Evolutionary conservation across 2,797 vertebrate species (phyloP).

Genomic region (Scyliorhinus canicula): DNA sequence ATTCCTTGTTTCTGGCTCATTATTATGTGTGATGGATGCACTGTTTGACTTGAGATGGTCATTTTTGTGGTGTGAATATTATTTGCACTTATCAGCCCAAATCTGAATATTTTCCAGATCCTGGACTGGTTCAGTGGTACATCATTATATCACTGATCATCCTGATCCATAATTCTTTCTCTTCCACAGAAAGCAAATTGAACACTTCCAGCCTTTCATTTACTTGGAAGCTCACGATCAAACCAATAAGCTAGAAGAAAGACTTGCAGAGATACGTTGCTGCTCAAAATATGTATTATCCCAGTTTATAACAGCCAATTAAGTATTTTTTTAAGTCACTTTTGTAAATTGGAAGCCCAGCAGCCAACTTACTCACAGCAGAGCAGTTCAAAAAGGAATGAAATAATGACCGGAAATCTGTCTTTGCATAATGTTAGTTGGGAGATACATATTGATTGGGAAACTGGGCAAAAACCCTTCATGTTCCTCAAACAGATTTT

Average conservation of each 20-base stretch:
- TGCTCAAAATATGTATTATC: neutral
- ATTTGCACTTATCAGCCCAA: no score
- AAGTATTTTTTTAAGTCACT: neutral
- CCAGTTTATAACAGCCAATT: neutral
- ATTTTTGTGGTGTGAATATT: neutral
- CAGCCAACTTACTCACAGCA: neutral
- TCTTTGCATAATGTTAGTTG: neutral
- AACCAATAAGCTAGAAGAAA: neutral
- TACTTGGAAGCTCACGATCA: neutral
- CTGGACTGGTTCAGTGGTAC: no score
- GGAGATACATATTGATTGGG: neutral
- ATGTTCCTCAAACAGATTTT: neutral
- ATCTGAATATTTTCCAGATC: no score
- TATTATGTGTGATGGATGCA: neutral
- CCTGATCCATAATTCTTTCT: neutral
- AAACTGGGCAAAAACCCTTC: neutral
- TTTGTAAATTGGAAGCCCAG: neutral
- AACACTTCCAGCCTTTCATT: neutral
- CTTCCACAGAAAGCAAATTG: neutral
- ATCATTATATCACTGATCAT: neutral
- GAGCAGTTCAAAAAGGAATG: neutral
- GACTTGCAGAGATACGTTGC: neutral
- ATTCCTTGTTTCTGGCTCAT: neutral
- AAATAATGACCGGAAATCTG: neutral
- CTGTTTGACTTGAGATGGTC: neutral